phyloP scores from a whole-genome alignment of 2,113 vertebrate species.

The Sander vitreus region DNA sequence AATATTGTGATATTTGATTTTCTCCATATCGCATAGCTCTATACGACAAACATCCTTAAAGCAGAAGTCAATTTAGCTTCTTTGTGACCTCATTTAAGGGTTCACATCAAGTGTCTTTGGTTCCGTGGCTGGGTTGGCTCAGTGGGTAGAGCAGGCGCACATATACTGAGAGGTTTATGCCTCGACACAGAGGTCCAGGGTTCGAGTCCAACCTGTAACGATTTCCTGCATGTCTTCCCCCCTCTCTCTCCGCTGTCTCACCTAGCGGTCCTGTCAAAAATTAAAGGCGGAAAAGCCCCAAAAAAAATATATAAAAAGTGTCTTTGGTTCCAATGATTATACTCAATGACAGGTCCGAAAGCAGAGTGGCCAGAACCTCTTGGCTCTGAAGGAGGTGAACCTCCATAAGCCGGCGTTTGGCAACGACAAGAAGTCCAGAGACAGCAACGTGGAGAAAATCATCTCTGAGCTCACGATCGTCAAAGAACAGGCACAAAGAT shows the following conservation, averaged over 20 bases:
- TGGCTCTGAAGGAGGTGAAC: slow-evolving; percentile 94
- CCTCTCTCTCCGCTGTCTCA: no score
- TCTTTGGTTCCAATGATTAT: background rate
- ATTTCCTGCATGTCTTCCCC: no score
- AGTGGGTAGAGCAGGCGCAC: no score
- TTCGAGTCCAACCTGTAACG: no score
- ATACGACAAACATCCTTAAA: background rate
- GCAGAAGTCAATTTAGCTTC: background rate
- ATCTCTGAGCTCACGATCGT: slow-evolving; percentile 92
- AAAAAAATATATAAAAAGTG: no score
- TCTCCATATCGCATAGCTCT: no score
- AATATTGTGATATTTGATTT: no score
- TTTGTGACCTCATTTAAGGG: background rate
- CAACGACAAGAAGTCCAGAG: slow-evolving; percentile 91
- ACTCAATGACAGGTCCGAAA: slow-evolving; percentile 87
- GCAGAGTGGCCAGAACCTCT: slow-evolving; percentile 87
- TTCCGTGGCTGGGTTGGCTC: no score
- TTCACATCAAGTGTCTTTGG: background rate
- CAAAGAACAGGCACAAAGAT: slow-evolving; percentile 88
- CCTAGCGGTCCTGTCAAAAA: no score
- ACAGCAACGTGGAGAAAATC: slow-evolving; percentile 90
- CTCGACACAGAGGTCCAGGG: no score
- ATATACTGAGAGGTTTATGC: no score
- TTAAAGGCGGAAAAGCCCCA: no score
- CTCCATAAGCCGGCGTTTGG: slow-evolving; percentile 92